phyloP scores from a whole-genome alignment of 1,140 invertebrate species.

The Lasaia peninsularis region DNA sequence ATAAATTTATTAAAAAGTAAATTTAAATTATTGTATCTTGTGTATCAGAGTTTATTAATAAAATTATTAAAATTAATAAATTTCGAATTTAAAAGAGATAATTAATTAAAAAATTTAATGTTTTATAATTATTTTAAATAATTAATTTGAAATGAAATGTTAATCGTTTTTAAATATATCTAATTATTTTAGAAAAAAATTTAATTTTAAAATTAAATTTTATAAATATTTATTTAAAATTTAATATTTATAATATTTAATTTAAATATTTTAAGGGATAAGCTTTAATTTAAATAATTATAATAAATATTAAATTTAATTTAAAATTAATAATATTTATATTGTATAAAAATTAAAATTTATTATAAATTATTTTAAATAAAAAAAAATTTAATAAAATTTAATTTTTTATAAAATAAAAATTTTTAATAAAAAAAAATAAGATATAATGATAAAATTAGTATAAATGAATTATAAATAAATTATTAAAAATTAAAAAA shows the following conservation, averaged over 20 bases:
- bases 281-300: slow-evolving; percentile 51
- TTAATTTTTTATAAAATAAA: slow-evolving; percentile 69
- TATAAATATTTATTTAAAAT: slow-evolving; percentile 19
- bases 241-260: slow-evolving; percentile 37
- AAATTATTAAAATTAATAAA: slow-evolving; percentile 56
- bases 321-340: slow-evolving; percentile 45
- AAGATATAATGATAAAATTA: slow-evolving; percentile 77
- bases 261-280: slow-evolving; percentile 38
- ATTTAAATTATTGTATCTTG: slow-evolving; percentile 80
- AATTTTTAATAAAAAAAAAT: slow-evolving; percentile 38
- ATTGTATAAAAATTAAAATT: slow-evolving; percentile 62
- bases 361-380: slow-evolving; percentile 57
- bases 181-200: slow-evolving; percentile 81
- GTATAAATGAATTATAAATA: slow-evolving; percentile 57
- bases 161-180: slow-evolving; percentile 80
- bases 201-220: slow-evolving; percentile 70
- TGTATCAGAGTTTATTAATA: slow-evolving; percentile 82
- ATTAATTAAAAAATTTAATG: slow-evolving; percentile 73
- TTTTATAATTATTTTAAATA: slow-evolving; percentile 78
- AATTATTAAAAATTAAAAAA: slow-evolving; percentile 45
- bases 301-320: slow-evolving; percentile 72
- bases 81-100: slow-evolving; percentile 79
- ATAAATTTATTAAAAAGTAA: slow-evolving; percentile 66
- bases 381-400: slow-evolving; percentile 60
- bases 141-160: slow-evolving; percentile 79